These are phyloP conservation scores for Nowickia ferox DNA, from an alignment of 2,888 invertebrate species.

Conservation along the genomic window DNA sequence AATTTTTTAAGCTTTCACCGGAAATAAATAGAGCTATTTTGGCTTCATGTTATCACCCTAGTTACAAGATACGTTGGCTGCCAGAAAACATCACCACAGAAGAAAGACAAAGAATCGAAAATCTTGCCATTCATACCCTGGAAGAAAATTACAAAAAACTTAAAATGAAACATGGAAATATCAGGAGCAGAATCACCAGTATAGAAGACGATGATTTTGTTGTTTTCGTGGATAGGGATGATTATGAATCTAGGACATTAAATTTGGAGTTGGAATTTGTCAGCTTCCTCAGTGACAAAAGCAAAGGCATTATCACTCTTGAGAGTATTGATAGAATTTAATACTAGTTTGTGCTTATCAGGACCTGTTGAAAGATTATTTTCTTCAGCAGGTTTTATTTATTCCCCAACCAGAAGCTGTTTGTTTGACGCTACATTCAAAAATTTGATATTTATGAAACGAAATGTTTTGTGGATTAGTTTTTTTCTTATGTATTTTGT, in stretches of 20 bases:
- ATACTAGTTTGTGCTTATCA: neutral
- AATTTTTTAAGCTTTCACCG: neutral
- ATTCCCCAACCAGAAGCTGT: neutral
- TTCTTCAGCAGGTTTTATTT: neutral
- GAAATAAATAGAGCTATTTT: neutral
- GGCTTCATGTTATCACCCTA: neutral
- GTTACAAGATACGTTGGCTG: neutral
- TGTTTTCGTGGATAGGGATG: neutral
- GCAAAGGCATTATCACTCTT: neutral
- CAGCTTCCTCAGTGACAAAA: neutral
- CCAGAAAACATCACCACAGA: neutral
- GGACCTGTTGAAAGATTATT: neutral
- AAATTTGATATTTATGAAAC: too few species aligned
- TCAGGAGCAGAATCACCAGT: neutral
- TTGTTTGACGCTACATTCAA: neutral
- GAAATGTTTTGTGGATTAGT: too few species aligned
- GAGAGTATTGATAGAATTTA: neutral
- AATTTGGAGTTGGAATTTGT: neutral
- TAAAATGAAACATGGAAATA: neutral
- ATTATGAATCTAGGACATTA: neutral
- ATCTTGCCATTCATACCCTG: neutral
- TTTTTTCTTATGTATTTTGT: too few species aligned
- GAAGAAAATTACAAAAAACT: neutral
- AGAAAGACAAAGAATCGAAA: neutral
- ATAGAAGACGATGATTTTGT: neutral